Evolutionary conservation across 1,140 invertebrate genomes (phyloP).

Genomic region (Hylaeus anthracinus): DNA sequence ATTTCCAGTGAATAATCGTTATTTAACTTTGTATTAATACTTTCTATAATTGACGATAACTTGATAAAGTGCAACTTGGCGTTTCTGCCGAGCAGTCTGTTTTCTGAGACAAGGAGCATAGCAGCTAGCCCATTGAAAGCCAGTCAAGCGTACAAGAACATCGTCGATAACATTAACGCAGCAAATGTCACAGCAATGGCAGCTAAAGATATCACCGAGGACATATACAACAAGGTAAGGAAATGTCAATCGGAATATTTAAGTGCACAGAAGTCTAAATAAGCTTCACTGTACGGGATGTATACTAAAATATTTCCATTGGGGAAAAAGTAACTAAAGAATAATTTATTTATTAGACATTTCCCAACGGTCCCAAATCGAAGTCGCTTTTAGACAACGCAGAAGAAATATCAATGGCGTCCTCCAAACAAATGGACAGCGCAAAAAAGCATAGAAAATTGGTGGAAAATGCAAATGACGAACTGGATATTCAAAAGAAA

Average conservation of each 20-base stretch:
- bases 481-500: conserved; percentile 78
- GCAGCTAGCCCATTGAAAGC: conserved; percentile 88
- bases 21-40: conserved; percentile 5
- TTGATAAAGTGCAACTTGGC: conserved; percentile 44
- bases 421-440: conserved; percentile 76
- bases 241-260: background rate
- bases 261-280: background rate
- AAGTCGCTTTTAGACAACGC: conserved; percentile 74
- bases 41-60: conserved; percentile 38
- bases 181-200: conserved; percentile 85
- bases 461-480: conserved; percentile 58
- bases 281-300: background rate
- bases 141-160: conserved; percentile 91
- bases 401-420: conserved; percentile 78
- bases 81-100: conserved; percentile 81
- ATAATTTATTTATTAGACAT: conserved; percentile 57
- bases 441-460: conserved; percentile 74
- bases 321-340: no score
- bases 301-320: no score
- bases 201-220: conserved; percentile 84
- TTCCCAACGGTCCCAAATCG: conserved; percentile 69
- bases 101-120: conserved; percentile 85
- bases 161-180: conserved; percentile 85
- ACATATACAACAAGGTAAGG: conserved; percentile 81
- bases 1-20: conserved; percentile 24